Percentiles rank a stretch among this genome's conserved stretches.
Evolutionary conservation across 2,797 vertebrate species (phyloP).

Genomic region (Pseudochaenichthys georgianus): DNA sequence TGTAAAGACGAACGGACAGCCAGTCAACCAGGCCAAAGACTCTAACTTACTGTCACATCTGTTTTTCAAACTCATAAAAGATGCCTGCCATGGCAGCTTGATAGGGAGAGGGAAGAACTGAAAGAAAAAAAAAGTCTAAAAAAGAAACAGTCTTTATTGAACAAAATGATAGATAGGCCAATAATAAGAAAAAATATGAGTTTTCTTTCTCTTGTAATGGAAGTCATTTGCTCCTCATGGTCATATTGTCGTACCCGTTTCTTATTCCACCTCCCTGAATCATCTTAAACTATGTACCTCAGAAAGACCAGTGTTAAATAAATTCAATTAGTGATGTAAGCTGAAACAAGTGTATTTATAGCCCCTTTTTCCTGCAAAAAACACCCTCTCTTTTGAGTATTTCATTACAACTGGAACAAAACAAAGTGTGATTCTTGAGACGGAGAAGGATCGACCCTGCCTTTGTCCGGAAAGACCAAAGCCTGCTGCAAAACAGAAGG

Average conservation of each 20-base stretch:
- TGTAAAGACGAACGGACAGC: conserved; percentile 70
- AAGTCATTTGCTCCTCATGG: conserved; percentile 71
- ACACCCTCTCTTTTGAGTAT: conserved; percentile 47
- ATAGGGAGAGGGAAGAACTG: conserved; percentile 45
- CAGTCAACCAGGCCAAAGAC: conserved; percentile 63
- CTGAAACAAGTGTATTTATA: conserved; percentile 66
- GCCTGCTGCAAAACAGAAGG: conserved; percentile 89
- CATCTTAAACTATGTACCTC: conserved; percentile 76
- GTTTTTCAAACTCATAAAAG: conserved; percentile 51
- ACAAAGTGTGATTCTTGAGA: conserved; percentile 71
- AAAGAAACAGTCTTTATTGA: conserved; percentile 52
- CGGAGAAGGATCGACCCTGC: conserved; percentile 77
- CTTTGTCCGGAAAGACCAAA: conserved; percentile 89
- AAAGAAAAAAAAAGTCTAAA: conserved; percentile 52
- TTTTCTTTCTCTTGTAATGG: conserved; percentile 66
- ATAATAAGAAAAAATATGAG: conserved; percentile 50
- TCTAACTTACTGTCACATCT: conserved; percentile 45
- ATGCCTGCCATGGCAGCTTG: conserved; percentile 51
- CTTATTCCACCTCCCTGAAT: conserved; percentile 52
- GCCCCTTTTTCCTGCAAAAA: conserved; percentile 43
- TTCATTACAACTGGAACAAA: conserved; percentile 72
- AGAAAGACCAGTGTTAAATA: conserved; percentile 74
- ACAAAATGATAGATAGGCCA: conserved; percentile 66
- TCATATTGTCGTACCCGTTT: conserved; percentile 68
- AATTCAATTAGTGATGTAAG: conserved; percentile 65